These are phyloP conservation scores for Byasa hedistus DNA, from an alignment of 2,888 invertebrate species.

Conservation along the genomic window DNA sequence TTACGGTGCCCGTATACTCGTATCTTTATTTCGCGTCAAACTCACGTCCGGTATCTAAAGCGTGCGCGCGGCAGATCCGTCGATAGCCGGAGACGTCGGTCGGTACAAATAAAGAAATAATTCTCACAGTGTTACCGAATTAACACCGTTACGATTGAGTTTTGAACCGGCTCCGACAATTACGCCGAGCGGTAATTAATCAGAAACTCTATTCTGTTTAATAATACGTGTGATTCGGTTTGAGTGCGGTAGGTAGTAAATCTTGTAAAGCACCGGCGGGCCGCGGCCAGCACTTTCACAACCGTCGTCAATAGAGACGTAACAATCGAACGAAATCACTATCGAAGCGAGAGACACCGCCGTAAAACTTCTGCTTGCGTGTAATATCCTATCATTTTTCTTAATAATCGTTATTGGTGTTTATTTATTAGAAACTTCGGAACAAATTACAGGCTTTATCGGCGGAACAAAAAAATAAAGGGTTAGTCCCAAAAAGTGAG, in stretches of 20 bases:
- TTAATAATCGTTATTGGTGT: constrained; percentile 80
- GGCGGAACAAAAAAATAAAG: constrained; percentile 74
- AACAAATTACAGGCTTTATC: constrained; percentile 78
- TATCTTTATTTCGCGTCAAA: constrained; percentile 66
- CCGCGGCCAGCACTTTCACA: constrained; percentile 72
- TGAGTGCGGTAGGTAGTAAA: constrained; percentile 65
- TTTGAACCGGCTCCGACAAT: constrained; percentile 65
- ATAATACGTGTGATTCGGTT: constrained; percentile 74
- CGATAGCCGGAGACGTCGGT: constrained; percentile 48
- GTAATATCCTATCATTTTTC: constrained; percentile 79
- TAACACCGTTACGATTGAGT: constrained; percentile 58
- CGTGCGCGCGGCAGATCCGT: constrained; percentile 43
- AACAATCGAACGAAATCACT: constrained; percentile 67
- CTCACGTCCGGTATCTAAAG: constrained; percentile 51
- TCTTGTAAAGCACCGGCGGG: constrained; percentile 60
- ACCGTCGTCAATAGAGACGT: constrained; percentile 75
- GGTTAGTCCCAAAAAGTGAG: constrained; percentile 78
- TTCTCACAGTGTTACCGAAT: constrained; percentile 61
- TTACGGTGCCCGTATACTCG: constrained; percentile 55
- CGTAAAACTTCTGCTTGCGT: constrained; percentile 63
- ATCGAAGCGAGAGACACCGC: constrained; percentile 60
- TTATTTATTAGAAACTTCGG: constrained; percentile 77
- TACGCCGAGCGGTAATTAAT: constrained; percentile 70
- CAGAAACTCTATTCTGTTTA: constrained; percentile 66
- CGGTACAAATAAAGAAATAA: constrained; percentile 63